phyloP scores from a whole-genome alignment of 2,113 vertebrate genomes.

The Apodemus speciosus region DNA sequence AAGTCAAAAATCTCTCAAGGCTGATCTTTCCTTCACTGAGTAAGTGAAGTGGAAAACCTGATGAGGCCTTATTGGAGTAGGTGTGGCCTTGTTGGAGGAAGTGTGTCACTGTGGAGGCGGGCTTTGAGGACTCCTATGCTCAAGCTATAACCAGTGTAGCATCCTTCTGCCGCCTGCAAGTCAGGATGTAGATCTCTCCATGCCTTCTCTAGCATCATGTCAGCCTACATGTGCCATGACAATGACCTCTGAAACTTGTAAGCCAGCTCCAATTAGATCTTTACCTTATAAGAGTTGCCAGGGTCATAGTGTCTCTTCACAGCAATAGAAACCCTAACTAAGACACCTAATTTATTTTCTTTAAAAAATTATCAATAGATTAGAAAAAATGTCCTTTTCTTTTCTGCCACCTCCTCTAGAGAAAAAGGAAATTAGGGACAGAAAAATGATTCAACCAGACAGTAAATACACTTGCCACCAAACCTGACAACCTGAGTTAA shows the following conservation, averaged over 20 bases:
- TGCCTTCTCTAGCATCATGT: neutral
- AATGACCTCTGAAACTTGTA: neutral
- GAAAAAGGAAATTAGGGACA: neutral
- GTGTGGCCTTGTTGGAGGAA: neutral
- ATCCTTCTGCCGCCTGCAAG: neutral
- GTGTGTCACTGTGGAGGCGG: neutral
- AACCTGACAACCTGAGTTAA: neutral
- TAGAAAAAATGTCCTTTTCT: neutral
- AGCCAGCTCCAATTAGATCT: neutral
- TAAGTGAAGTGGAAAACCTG: constrained; percentile 23
- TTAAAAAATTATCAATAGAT: neutral
- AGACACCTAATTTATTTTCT: constrained; percentile 2
- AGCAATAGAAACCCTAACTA: neutral
- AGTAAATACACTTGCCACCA: neutral
- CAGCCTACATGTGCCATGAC: neutral
- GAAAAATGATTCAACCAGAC: neutral
- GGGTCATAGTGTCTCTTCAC: neutral
- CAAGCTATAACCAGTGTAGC: neutral
- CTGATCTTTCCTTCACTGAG: neutral
- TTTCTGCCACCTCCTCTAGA: neutral
- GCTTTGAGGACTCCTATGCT: neutral
- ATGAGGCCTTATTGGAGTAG: neutral
- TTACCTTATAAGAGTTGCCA: neutral
- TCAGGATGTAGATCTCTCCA: neutral
- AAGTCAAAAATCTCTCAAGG: neutral